phyloP scores from a whole-genome alignment of 2,113 vertebrate genomes.

The Sturnira hondurensis region DNA sequence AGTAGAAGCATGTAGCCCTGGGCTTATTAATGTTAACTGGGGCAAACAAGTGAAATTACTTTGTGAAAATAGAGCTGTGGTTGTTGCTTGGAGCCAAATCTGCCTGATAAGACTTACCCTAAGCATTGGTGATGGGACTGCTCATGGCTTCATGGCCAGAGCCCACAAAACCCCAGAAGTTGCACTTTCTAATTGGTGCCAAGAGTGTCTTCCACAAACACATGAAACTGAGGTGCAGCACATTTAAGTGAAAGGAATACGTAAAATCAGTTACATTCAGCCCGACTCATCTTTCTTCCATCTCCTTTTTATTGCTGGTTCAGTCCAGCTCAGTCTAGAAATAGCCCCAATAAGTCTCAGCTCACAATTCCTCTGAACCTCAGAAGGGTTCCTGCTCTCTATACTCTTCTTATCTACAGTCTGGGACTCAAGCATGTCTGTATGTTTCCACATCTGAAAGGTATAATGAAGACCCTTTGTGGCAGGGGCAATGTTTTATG shows the following conservation, averaged over 20 bases:
- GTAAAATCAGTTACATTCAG: neutral
- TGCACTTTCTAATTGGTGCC: neutral
- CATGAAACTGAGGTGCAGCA: neutral
- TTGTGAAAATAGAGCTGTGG: slow-evolving; percentile 62
- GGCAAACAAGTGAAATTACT: slow-evolving; percentile 68
- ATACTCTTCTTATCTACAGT: neutral
- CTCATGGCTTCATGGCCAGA: slow-evolving; percentile 9
- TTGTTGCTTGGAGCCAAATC: slow-evolving; percentile 47
- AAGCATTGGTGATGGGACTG: slow-evolving; percentile 10
- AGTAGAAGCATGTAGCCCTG: slow-evolving; percentile 38
- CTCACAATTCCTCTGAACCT: neutral
- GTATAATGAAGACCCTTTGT: neutral
- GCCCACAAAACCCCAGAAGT: neutral
- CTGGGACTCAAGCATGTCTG: neutral
- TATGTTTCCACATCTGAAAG: neutral
- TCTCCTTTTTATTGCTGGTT: neutral
- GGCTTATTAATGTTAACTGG: slow-evolving; percentile 66
- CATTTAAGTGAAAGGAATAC: slow-evolving; percentile 24
- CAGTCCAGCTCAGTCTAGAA: neutral
- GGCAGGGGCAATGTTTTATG: neutral
- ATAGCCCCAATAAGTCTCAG: neutral
- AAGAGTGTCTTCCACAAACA: neutral
- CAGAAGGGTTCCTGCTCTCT: neutral
- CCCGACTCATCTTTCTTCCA: neutral
- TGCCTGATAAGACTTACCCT: slow-evolving; percentile 45